Conservation (phyloP, 2,888 invertebrate genomes). For the Pseudolycoriella hygida region DNA sequence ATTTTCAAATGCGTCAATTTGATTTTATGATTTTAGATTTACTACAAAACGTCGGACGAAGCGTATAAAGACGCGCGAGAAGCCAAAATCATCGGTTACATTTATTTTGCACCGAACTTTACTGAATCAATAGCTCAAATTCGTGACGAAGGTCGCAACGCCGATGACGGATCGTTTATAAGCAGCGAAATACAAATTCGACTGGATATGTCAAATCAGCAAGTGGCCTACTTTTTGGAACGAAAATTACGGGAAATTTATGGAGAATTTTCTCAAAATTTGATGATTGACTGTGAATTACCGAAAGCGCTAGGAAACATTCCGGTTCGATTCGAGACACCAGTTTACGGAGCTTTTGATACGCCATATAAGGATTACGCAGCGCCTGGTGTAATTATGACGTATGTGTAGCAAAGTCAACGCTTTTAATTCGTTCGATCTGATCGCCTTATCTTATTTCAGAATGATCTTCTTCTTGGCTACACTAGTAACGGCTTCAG, state of each 20-base stretch:
- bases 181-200: slow-evolving; percentile 47
- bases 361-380: slow-evolving; percentile 63
- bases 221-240: slow-evolving; percentile 59
- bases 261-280: slow-evolving; percentile 40
- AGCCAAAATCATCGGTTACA: slow-evolving; percentile 41
- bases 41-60: slow-evolving; percentile 33
- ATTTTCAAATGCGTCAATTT: too few relatives aligned
- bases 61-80: slow-evolving; percentile 35
- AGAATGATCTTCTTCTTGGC: slow-evolving; percentile 77
- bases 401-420: slow-evolving; percentile 44
- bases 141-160: slow-evolving; percentile 37
- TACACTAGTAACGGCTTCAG: slow-evolving; percentile 63
- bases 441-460: slow-evolving; percentile 16
- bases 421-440: not conserved
- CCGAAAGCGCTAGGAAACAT: slow-evolving; percentile 35
- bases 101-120: slow-evolving; percentile 56
- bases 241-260: slow-evolving; percentile 49
- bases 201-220: slow-evolving; percentile 69
- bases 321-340: slow-evolving; percentile 49
- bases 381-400: slow-evolving; percentile 67
- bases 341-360: slow-evolving; percentile 48
- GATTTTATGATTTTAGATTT: slow-evolving; percentile 21
- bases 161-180: slow-evolving; percentile 33
- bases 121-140: slow-evolving; percentile 41
- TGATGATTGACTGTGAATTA: slow-evolving; percentile 46